A percentile compares a stretch with the other conserved stretches of the same genome.
Evolutionary conservation across 2,113 vertebrate species (phyloP).

Genomic region (Ceyx cyanopectus): DNA sequence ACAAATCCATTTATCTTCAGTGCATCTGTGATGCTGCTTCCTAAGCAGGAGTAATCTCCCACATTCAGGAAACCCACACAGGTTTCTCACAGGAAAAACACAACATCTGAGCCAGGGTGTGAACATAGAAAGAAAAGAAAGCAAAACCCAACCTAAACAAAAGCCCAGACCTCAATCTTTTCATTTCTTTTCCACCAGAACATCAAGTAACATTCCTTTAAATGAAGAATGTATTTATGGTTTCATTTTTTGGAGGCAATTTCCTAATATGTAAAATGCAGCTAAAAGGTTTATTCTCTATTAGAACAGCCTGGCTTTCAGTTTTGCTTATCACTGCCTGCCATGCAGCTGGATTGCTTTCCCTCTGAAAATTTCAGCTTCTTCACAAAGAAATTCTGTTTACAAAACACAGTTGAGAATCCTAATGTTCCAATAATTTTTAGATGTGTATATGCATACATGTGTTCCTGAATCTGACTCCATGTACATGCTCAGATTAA

Average conservation of each 20-base stretch:
- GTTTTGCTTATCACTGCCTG: conserved; percentile 56
- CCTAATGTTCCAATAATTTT: background rate
- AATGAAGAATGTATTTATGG: conserved; percentile 19
- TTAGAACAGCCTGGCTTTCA: conserved; percentile 42
- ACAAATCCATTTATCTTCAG: conserved; percentile 41
- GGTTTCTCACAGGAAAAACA: conserved; percentile 27
- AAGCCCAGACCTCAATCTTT: background rate
- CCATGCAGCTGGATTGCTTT: conserved; percentile 49
- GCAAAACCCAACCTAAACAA: background rate
- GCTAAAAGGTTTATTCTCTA: conserved; percentile 21
- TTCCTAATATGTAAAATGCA: conserved; percentile 33
- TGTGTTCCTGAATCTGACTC: background rate
- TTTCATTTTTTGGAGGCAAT: background rate
- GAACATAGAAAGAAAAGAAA: background rate
- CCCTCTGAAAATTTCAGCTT: conserved; percentile 43
- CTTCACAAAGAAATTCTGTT: conserved; percentile 57
- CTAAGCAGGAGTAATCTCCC: background rate
- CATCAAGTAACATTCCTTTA: conserved; percentile 13
- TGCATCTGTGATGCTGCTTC: conserved; percentile 13
- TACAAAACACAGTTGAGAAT: conserved; percentile 49
- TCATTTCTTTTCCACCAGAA: background rate
- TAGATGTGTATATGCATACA: conserved; percentile 18
- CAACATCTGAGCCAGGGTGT: background rate
- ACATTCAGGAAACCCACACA: background rate
- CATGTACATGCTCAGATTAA: conserved; percentile 14